Evolutionary conservation across 1,140 invertebrate genomes (phyloP), one percentile per base, ranked within the genome.

Genomic region (Ceratosolen fusciceps): DNA sequence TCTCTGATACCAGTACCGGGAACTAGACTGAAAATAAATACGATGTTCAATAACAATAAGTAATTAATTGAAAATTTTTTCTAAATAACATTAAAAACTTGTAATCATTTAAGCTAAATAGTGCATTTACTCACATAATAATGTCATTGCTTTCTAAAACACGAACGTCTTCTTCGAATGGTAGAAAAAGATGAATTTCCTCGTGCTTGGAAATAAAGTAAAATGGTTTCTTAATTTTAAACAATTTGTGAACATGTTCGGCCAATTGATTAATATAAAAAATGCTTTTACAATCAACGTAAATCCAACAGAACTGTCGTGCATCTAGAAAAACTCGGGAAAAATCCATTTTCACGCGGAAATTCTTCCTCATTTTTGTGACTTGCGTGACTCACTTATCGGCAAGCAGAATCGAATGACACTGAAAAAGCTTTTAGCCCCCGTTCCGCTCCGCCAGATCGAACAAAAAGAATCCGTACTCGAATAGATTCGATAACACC

Each of bases 111-210:
- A n/a, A n/a, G 43, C 43, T 47, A 9, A 7, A 47, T 47, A 47
- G 43, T 47, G 43, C 7, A 52, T 19, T 5, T 52, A 82, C 83
- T 82, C 75, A 86, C 85, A 77, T 31, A 19, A 86, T 77, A 19
- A 74, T 65, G 29, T 84, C 84, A 56, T 83, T 79, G 54, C 81
- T 80, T 34, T 84, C 73, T 31, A 86, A 54, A 60, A 85, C 81
- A 21, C 85, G 79, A 31, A 87, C 75, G 74, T 89, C 86, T 37
- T 89, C 88, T n/a, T 77, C 80, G 7, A 83, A 77, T 14, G 87
- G 87, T 14, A 89, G 34, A 67, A 81, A 81, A 37, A 24, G 76
- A 80, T 87, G 84, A 31, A 52, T 80, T 9, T 84, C 80, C 2
- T 85, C 81, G 5, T 81, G 37, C 34, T n/a, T 73, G 0, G 80